Evolutionary conservation across 1,140 invertebrate genomes (phyloP), one percentile per base, ranked within the genome.

Genomic region (Zaprionus camerounensis): DNA sequence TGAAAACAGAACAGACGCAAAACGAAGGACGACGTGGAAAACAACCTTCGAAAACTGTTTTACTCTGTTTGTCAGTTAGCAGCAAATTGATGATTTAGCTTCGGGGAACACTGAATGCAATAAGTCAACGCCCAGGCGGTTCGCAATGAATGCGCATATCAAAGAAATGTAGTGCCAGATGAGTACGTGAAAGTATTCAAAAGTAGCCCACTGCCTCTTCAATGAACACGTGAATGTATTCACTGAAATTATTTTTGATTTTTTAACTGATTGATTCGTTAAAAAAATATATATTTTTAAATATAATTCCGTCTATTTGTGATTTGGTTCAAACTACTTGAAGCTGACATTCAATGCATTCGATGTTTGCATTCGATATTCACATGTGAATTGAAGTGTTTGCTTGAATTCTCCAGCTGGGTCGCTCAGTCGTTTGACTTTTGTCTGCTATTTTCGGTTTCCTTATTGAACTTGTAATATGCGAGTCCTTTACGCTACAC

Each of bases 341-440:
- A 17, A 26, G n/a, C 64, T 78, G 13, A 41, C 56, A 64, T 36
- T 28, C 63, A 77, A 31, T 79, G 61, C 26, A 20, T 57, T 13
- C 9, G n/a, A 34, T 73, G 17, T 67, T 53, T 59, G 70, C 55
- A 59, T 71, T 65, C 58, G 44, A 71, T 62, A 63, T 56, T 55
- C 68, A 68, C 68, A 82, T 66, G 72, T 71, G 72, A 80, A 83
- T 83, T 66, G 64, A 83, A 80, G 70, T 80, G 57, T 88, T 88
- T 83, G 66, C 82, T 56, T 72, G 82, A 82, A 75, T 82, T 77
- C 56, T 68, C 59, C 53, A 62, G 67, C 41, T 76, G 28, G 34
- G 41, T 70, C 17, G 17, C 38, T 13, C 3, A 26, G 7, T 64
- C 24, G 65, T 69, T 53, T 59, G 44, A 44, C 17, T 65, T 72